phyloP scores from a whole-genome alignment of 2,797 vertebrate genomes.

The Fratercula arctica region DNA sequence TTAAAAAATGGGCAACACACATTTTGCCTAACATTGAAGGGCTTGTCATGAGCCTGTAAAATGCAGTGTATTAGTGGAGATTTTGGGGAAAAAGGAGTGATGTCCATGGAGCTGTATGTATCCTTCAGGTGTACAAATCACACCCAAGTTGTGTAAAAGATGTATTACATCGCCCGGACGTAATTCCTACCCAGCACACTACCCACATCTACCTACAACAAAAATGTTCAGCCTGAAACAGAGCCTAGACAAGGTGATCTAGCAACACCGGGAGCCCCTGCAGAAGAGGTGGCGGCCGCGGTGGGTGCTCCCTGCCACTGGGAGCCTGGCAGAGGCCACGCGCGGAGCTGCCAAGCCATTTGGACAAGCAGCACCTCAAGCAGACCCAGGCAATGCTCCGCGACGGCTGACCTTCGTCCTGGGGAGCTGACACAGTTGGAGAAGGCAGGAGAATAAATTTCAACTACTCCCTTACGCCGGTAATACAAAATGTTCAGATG shows the following conservation, averaged over 20 bases:
- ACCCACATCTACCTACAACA: neutral
- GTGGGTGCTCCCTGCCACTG: neutral
- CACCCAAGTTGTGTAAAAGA: neutral
- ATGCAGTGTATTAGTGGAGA: neutral
- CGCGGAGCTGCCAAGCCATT: neutral
- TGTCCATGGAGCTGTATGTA: neutral
- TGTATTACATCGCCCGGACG: neutral
- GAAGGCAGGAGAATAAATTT: constrained; percentile 28
- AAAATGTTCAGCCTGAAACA: rapidly evolving
- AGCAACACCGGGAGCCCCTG: neutral
- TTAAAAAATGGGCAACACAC: neutral
- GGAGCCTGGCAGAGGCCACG: neutral
- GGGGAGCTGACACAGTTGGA: neutral
- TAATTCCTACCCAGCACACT: neutral
- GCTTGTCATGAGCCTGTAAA: neutral
- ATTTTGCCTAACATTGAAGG: neutral
- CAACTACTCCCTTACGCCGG: neutral
- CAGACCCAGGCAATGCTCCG: neutral
- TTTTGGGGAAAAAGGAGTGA: neutral
- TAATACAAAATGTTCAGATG: constrained; percentile 25
- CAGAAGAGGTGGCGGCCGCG: neutral
- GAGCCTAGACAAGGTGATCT: neutral
- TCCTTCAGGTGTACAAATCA: neutral
- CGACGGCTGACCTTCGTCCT: neutral
- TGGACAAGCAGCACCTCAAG: neutral